phyloP scores from a whole-genome alignment of 2,113 vertebrate genomes.

The Sclerurus mexicanus region DNA sequence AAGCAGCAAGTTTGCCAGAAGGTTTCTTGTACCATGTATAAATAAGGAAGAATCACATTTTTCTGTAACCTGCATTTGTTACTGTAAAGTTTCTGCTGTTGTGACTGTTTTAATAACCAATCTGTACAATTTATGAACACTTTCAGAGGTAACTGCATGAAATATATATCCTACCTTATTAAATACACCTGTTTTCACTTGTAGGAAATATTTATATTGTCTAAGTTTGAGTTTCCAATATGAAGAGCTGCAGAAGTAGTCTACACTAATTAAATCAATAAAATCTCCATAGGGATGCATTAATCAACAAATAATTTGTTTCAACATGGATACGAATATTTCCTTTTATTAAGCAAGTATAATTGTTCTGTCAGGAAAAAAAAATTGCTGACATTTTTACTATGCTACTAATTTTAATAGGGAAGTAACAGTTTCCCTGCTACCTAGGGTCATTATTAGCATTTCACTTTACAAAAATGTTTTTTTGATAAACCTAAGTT shows the following conservation, averaged over 20 bases:
- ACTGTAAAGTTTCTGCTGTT: background rate
- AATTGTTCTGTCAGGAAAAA: background rate
- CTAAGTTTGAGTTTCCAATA: background rate
- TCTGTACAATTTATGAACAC: background rate
- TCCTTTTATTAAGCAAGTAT: background rate
- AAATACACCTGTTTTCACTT: background rate
- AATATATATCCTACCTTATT: background rate
- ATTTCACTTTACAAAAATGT: background rate
- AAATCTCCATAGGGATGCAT: background rate
- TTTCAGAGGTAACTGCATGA: background rate
- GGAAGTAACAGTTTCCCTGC: background rate
- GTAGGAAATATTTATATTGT: background rate
- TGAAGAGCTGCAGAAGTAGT: background rate
- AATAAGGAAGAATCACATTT: background rate
- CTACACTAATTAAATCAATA: background rate
- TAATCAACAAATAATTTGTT: background rate
- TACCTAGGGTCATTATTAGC: background rate
- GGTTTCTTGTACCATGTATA: background rate
- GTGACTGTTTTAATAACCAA: background rate
- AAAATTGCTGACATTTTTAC: background rate
- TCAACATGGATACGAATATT: background rate
- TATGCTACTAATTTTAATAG: background rate
- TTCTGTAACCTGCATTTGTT: background rate
- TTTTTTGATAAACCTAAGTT: background rate
- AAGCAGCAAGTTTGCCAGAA: background rate